Percentiles rank a stretch among this genome's conserved stretches.
These are phyloP conservation scores for Drosophila formosana DNA, from an alignment of 2,888 invertebrate species.

Conservation along the genomic window DNA sequence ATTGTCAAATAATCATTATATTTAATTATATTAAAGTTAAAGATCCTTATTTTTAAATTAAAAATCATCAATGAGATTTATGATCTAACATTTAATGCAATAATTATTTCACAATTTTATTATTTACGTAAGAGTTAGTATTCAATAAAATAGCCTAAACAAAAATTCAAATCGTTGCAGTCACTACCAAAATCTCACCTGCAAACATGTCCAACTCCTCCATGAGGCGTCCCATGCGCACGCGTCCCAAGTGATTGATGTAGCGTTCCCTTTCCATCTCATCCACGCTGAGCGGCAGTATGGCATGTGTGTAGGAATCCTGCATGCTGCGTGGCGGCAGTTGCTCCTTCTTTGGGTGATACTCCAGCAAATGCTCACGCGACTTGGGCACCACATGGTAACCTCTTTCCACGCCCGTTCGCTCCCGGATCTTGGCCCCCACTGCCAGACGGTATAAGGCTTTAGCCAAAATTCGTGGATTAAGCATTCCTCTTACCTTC, in stretches of 20 bases:
- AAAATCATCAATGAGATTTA: no score
- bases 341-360: slow-evolving; percentile 87
- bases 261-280: slow-evolving; percentile 88
- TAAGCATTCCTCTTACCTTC: slow-evolving; percentile 60
- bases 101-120: no score
- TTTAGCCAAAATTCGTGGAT: background rate
- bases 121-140: no score
- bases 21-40: no score
- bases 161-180: background rate
- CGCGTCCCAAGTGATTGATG: slow-evolving; percentile 87
- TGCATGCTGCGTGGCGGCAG: slow-evolving; percentile 88
- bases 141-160: no score
- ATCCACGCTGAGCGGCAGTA: slow-evolving; percentile 88
- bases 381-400: slow-evolving; percentile 85
- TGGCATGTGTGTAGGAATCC: slow-evolving; percentile 88
- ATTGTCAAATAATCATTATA: no score
- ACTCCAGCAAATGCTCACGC: slow-evolving; percentile 86
- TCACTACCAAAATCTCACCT: slow-evolving; percentile 86
- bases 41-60: no score
- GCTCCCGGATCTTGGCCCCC: slow-evolving; percentile 68
- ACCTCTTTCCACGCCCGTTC: slow-evolving; percentile 77
- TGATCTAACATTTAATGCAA: no score
- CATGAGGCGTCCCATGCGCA: slow-evolving; percentile 89
- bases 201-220: slow-evolving; percentile 93
- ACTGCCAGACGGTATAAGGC: slow-evolving; percentile 56